phyloP scores from a whole-genome alignment of 2,888 invertebrate species.

The Ganaspis brasiliensis region DNA sequence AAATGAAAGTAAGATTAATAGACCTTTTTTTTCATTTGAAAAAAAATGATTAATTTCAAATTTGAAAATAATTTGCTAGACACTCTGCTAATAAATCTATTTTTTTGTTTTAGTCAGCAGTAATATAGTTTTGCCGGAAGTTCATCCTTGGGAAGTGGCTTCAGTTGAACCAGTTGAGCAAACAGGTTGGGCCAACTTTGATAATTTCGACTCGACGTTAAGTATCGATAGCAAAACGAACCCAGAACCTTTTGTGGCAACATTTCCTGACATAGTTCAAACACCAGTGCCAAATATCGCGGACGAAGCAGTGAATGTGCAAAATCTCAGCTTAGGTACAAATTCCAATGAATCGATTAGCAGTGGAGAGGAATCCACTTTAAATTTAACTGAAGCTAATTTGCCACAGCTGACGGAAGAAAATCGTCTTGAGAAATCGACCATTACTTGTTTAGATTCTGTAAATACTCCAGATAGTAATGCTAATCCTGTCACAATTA shows the following conservation, averaged over 20 bases:
- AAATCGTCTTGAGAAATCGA: conserved; percentile 1
- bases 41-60: too few relatives aligned
- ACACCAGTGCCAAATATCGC: background rate
- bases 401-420: background rate
- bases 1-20: conserved; percentile 80
- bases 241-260: conserved; percentile 39
- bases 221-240: conserved; percentile 62
- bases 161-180: conserved; percentile 70
- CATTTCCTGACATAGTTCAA: conserved; percentile 3
- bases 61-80: too few relatives aligned
- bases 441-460: conserved; percentile 53
- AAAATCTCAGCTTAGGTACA: background rate
- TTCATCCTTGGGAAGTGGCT: conserved; percentile 73
- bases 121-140: conserved; percentile 63
- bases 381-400: conserved; percentile 25
- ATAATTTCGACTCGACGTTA: conserved; percentile 72
- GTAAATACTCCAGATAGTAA: conserved; percentile 67
- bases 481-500: conserved; percentile 67
- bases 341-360: conserved; percentile 5
- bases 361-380: conserved; percentile 7
- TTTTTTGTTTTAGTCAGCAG: conserved; percentile 21
- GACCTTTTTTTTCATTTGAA: conserved; percentile 14
- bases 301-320: conserved; percentile 19
- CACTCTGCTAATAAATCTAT: conserved; percentile 5
- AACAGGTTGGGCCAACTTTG: conserved; percentile 78